Percentiles rank a stretch among this genome's conserved stretches.
These are phyloP conservation scores for Stenodera caucasica DNA, from an alignment of 2,888 invertebrate genomes.

Conservation along the genomic window DNA sequence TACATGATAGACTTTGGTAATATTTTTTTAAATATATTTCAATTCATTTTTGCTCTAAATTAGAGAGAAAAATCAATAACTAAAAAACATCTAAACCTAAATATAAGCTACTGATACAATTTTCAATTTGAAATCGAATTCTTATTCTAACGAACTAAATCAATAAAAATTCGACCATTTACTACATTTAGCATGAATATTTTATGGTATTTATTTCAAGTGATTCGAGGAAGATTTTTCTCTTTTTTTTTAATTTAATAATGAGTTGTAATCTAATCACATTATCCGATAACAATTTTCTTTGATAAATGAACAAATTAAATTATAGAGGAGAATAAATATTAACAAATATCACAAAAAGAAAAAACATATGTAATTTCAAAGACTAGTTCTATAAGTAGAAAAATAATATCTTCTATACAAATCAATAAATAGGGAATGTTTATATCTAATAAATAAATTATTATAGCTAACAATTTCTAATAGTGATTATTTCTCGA, in stretches of 20 bases:
- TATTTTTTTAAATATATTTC: constrained; percentile 17
- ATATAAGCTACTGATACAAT: constrained; percentile 31
- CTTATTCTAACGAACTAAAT: neutral
- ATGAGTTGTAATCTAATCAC: constrained; percentile 16
- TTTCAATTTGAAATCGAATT: constrained; percentile 8
- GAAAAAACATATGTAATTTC: constrained; percentile 27
- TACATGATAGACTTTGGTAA: constrained; percentile 39
- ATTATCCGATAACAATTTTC: constrained; percentile 19
- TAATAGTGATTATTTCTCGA: constrained; percentile 10
- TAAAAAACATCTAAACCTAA: constrained; percentile 31
- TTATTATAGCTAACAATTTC: constrained; percentile 5
- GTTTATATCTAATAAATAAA: constrained; percentile 34
- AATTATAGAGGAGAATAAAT: constrained; percentile 19
- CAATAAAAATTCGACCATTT: neutral
- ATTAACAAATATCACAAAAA: constrained; percentile 26
- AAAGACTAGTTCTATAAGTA: constrained; percentile 37
- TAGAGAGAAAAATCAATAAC: constrained; percentile 20
- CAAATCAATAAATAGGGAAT: constrained; percentile 39
- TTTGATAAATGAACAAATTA: constrained; percentile 16
- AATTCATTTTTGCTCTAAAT: neutral
- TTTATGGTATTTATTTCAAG: neutral
- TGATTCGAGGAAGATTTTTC: neutral
- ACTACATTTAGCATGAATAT: neutral
- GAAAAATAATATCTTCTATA: constrained; percentile 41
- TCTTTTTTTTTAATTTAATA: neutral